Evolutionary conservation across 92 coral and sea anemone genomes (phyloP), one percentile per base, ranked within the genome.

Genomic region (Porites rus): DNA sequence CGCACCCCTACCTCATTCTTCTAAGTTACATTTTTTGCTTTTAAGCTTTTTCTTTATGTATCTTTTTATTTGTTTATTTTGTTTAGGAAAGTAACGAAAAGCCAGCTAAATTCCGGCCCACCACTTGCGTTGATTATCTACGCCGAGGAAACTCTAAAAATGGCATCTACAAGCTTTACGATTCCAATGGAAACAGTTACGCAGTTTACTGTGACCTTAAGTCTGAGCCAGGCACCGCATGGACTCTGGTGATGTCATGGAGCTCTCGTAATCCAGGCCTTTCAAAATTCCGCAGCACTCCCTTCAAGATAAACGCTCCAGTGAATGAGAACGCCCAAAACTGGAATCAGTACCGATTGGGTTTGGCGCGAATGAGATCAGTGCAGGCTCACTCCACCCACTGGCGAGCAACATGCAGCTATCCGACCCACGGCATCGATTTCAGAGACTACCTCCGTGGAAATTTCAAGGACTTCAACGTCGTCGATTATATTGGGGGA

Each of bases 351-450:
- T 58, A 77, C 50, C 65, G 82, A 1, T 5, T 77, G 65, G 19
- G 65, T 53, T 46, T 53, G 71, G 10, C 66, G 16, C 65, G 71
- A 63, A 77, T 77, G 82, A 77, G 20, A 10, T 22, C 13, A 19
- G 43, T 77, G 51, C 25, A 38, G 28, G 9, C 61, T 56, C 17
- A 56, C 16, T 56, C 61, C 14, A 67, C 78, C 53, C 85, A 80
- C 63, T 80, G 85, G 85, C 58, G 85, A 10, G 77, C 68, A 51
- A 80, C 61, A 12, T 56, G 61, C 61, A 56, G 61, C 61, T 80
- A 63, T 11, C 62, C 64, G 14, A 38, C 18, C 13, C 51, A 19
- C 6, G 85, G 85, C n/a, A 8, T 80, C 50, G 78, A 51, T 21
- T 80, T 63, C 65, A 19, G 65, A 4, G 85, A 80, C 74, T 80